Evolutionary conservation across 2,113 vertebrate genomes (phyloP).

Genomic region (Callorhinus ursinus): DNA sequence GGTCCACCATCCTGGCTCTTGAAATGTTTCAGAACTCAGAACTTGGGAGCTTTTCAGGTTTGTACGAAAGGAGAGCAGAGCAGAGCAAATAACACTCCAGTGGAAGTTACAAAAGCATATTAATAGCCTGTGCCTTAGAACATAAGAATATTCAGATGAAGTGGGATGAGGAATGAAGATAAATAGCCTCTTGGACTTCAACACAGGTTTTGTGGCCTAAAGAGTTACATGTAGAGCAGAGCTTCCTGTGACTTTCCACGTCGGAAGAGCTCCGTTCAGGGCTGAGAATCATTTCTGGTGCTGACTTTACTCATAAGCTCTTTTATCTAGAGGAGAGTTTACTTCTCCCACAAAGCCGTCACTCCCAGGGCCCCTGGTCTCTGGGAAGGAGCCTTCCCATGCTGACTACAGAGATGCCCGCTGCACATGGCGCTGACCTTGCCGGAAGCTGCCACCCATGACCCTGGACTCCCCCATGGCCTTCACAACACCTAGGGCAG

Average conservation of each 20-base stretch:
- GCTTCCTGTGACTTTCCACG: accelerated
- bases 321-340: background rate
- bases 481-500: background rate
- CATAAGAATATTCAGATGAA: background rate
- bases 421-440: background rate
- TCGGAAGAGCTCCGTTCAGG: background rate
- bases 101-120: background rate
- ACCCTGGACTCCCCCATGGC: accelerated
- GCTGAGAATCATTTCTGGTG: background rate
- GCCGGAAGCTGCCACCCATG: too few relatives aligned
- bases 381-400: background rate
- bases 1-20: background rate
- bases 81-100: background rate
- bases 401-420: background rate
- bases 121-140: background rate
- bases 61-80: background rate
- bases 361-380: too few relatives aligned
- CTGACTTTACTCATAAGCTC: background rate
- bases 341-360: background rate
- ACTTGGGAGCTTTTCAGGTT: background rate
- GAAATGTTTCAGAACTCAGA: background rate
- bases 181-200: background rate
- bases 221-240: background rate
- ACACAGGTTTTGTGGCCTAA: background rate
- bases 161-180: background rate